Base-by-base conservation (phyloP, 2,113 vertebrate genomes). In the Uropsilus gracilis region DNA sequence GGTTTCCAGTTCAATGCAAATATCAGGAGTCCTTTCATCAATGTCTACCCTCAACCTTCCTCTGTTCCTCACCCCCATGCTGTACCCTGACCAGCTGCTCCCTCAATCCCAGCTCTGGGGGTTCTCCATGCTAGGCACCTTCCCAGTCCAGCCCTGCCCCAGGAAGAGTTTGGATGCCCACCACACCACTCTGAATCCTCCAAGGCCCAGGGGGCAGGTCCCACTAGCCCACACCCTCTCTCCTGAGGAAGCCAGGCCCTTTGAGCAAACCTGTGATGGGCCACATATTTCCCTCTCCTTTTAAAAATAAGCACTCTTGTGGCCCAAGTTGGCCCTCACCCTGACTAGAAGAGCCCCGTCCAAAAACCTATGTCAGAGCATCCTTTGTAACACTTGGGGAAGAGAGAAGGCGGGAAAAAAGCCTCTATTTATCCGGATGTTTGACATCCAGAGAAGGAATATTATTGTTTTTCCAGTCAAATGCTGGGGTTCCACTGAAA, bases 351-450 rank as follows among this genome's bases (percentile, higher is more conserved):
- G 7, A 6, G 17, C 28, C 0, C 0, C 57, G 92, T 97, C 96
- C 97, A 97, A 90, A 86, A 94, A 10, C 30, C 0, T 0, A 17
- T 5, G 22, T 93, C 83, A 71, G 97, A 11, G 50, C 88, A 77
- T 66, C 97, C 94, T 92, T 28, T 85, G 96, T 11, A 5, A 34
- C 64, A 72, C 94, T 93, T 34, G 20, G 73, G 78, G 64, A 83
- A 94, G 86, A 97, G 91, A 61, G 86, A 76, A 91, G 81, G 94
- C 17, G 64, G 78, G 53, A 93, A 94, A 94, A 93, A 2, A 88
- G 53, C 94, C 80, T 89, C 95, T 96, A 72, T 96, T 97, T 96
- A 97, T 95, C 97, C 96, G 96, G 87, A 97, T 97, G 96, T 97
- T 96, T 57, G 75, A 94, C 77, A 39, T 44, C 28, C 93, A 89